A percentile compares a stretch with the other conserved stretches of the same genome.
These are phyloP conservation scores for Pseudomyrmex concolor DNA, from an alignment of 1,140 invertebrate genomes.

Conservation along the genomic window DNA sequence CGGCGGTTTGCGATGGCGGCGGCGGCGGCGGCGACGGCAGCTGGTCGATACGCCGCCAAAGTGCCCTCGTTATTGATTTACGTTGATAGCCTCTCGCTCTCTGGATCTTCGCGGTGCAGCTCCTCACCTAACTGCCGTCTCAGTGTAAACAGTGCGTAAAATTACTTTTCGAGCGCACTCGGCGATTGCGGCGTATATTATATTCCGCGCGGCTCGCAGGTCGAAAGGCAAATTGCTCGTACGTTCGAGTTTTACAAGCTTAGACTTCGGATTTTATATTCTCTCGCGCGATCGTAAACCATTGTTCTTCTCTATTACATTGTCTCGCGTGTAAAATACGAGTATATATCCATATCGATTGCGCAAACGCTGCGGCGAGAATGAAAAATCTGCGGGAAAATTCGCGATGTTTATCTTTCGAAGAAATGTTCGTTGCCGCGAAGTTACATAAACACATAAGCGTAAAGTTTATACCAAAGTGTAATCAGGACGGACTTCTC, in stretches of 20 bases:
- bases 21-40: slow-evolving; percentile 67
- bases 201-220: slow-evolving; percentile 18
- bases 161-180: slow-evolving; percentile 67
- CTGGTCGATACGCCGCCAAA: slow-evolving; percentile 79
- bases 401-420: too few species aligned
- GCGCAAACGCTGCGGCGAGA: not conserved
- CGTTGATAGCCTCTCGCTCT: slow-evolving; percentile 79
- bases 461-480: too few species aligned
- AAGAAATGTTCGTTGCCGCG: too few species aligned
- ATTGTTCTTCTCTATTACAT: slow-evolving; percentile 26
- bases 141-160: slow-evolving; percentile 76
- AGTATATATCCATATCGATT: not conserved
- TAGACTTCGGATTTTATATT: slow-evolving; percentile 11
- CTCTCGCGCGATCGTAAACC: slow-evolving; percentile 11
- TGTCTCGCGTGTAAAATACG: not conserved
- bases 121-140: slow-evolving; percentile 42
- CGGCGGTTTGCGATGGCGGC: too few species aligned
- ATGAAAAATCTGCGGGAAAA: not conserved
- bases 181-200: not conserved
- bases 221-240: slow-evolving; percentile 58
- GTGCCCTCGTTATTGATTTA: slow-evolving; percentile 82
- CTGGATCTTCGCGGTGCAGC: slow-evolving; percentile 66
- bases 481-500: not conserved
- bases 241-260: slow-evolving; percentile 24
- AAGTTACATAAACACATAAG: too few species aligned